A percentile compares a stretch with the other conserved stretches of the same genome.
Conservation (phyloP, 2,888 invertebrate genomes). For the Chymomyza caudatula region DNA sequence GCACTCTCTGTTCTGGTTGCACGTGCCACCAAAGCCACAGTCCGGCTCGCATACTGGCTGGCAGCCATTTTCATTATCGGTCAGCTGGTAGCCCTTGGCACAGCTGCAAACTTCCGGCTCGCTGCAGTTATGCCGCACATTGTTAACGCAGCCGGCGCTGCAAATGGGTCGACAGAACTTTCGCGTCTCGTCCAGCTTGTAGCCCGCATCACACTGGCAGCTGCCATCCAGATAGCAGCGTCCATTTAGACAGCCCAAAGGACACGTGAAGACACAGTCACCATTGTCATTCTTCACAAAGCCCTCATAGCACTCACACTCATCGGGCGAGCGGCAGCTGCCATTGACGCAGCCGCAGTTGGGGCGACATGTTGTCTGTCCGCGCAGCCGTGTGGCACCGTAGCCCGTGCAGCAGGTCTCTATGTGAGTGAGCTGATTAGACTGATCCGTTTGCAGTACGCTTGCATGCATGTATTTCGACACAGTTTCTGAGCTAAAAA, state of each 20-base stretch:
- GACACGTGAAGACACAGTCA: conserved; percentile 75
- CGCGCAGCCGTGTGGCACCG: conserved; percentile 38
- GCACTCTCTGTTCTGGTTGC: conserved; percentile 81
- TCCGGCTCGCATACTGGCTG: conserved; percentile 72
- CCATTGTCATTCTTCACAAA: conserved; percentile 73
- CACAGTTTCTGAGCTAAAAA: conserved; percentile 57
- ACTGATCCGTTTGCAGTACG: conserved; percentile 73
- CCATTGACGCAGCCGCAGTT: conserved; percentile 71
- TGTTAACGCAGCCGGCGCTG: conserved; percentile 67
- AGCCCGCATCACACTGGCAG: conserved; percentile 84
- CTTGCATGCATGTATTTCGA: conserved; percentile 61
- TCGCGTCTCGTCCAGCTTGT: conserved; percentile 80
- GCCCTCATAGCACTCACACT: conserved; percentile 73
- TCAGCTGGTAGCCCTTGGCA: conserved; percentile 76
- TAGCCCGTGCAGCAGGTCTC: conserved; percentile 82
- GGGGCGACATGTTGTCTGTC: conserved; percentile 61
- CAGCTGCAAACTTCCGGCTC: conserved; percentile 78
- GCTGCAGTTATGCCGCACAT: conserved; percentile 72
- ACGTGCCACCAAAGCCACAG: conserved; percentile 79
- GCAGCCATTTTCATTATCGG: conserved; percentile 60
- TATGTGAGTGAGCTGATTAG: conserved; percentile 81
- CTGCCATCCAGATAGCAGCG: conserved; percentile 81
- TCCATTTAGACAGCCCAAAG: conserved; percentile 80
- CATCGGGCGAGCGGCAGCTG: conserved; percentile 62
- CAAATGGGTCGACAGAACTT: conserved; percentile 83